Conservation (phyloP, 2,113 vertebrate species). For the Vanacampus margaritifer region DNA sequence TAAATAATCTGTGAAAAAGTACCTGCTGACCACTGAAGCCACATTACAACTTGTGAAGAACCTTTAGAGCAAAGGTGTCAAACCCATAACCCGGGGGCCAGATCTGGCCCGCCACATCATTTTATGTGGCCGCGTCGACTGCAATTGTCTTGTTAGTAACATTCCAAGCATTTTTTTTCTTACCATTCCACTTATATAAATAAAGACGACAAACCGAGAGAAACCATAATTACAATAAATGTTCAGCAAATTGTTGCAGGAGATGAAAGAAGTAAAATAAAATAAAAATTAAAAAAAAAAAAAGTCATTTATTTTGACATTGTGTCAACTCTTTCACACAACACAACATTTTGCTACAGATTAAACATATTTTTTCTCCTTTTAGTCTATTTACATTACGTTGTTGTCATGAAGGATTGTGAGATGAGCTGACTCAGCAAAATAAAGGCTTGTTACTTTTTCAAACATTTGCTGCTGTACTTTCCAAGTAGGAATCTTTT, state of each 20-base stretch:
- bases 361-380: slow-evolving; percentile 27
- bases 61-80: not conserved
- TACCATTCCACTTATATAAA: too few species aligned
- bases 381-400: slow-evolving; percentile 68
- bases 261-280: slow-evolving; percentile 15
- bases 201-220: too few species aligned
- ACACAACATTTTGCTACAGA: slow-evolving; percentile 55
- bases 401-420: slow-evolving; percentile 44
- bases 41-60: not conserved
- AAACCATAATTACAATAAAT: too few species aligned
- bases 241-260: not conserved
- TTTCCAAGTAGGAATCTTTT: not conserved
- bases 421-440: not conserved
- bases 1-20: not conserved
- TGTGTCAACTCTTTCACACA: slow-evolving; percentile 47
- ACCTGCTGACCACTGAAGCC: not conserved
- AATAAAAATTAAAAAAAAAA: slow-evolving; percentile 12
- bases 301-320: slow-evolving; percentile 50
- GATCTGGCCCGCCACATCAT: too few species aligned
- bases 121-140: too few species aligned
- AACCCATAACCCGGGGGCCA: too few species aligned
- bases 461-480: not conserved
- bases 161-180: too few species aligned
- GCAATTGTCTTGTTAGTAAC: too few species aligned
- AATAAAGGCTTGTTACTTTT: not conserved